Evolutionary conservation across 2,797 vertebrate species (phyloP), one percentile per base, ranked within the genome.

Genomic region (Enteromius argenteus): DNA sequence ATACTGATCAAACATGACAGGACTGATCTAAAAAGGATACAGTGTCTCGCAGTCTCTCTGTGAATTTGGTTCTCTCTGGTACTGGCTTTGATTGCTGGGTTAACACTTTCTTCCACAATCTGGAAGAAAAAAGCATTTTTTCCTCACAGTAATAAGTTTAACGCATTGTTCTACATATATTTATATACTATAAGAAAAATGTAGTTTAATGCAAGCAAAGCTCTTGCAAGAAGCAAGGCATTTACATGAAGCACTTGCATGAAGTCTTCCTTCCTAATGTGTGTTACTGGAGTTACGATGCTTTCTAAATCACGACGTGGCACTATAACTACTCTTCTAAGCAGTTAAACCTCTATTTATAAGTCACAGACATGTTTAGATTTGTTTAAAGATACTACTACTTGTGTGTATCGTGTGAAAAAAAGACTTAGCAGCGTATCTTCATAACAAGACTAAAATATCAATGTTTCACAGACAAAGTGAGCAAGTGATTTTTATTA

Each of bases 71-170:
- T 90, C 89, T 94, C 89, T 93, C 94, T 72, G 91, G 83, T 72
- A 84, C 91, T 56, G 91, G 66, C 77, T 91, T 92, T 77, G 62
- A 90, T 64, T 93, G 89, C 23, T 81, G 66, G 21, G 79, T 74
- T 56, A 88, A 68, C 0, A 92, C 90, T 90, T 94, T 92, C 81
- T 93, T 94, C 94, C 94, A 96, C 84, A 96, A 86, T 87, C 95
- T 96, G 79, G 68, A 86, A 53, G 90, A 27, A 42, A 5, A 87
- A 85, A 1, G 81, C 1, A 30, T 3, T 8, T 79, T 19, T 74
- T 19, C 46, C 58, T 79, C 68, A 44, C 30, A 49, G 30, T 15
- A 49, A 72, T 21, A 21, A 32, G 4, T 17, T 39, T 17, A 4
- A 71, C 46, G 49, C 5, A 13, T 13, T 21, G 27, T 30, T 30